Evolutionary conservation across 2,888 invertebrate genomes (phyloP), one percentile per base, ranked within the genome.

Genomic region (Ellobium chinense): DNA sequence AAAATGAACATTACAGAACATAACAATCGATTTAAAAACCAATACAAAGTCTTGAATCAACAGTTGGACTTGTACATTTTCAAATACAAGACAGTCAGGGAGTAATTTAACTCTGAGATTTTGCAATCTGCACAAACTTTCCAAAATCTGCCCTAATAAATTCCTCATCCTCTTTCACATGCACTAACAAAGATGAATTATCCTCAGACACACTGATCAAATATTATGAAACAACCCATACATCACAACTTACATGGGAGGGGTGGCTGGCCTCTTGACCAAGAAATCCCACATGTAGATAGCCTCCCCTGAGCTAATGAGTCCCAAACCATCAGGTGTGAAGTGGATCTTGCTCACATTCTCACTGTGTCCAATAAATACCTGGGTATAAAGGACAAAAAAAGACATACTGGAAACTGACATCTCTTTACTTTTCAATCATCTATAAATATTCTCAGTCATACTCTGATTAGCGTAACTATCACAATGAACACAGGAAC

Each of bases 201-300:
- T n/a, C n/a, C n/a, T n/a, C n/a, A n/a, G n/a, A n/a, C n/a, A n/a
- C n/a, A n/a, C n/a, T n/a, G n/a, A n/a, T n/a, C n/a, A n/a, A n/a
- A n/a, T n/a, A n/a, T n/a, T n/a, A n/a, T 46, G 7, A 7, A 46
- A 18, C 46, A 12, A 18, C 46, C 46, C 18, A 7, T 31, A 36
- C 5, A 34, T 12, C 34, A n/a, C 37, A 56, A 84, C 89, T 88
- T 85, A 91, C 90, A 82, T 12, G 29, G 86, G 82, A 3, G 89
- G 88, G 39, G 88, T 85, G 0, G 87, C 82, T 21, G 87, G 83
- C 73, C 85, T 85, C 63, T 66, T 74, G 0, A 91, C 91, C 70
- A 93, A 83, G 84, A 91, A 92, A 78, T 92, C 91, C 93, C 93
- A 93, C 36, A 93, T 76, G 82, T 92, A 92, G 65, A 93, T 86